Conservation (phyloP, 2,888 invertebrate species). For the Eupeodes latifasciatus region DNA sequence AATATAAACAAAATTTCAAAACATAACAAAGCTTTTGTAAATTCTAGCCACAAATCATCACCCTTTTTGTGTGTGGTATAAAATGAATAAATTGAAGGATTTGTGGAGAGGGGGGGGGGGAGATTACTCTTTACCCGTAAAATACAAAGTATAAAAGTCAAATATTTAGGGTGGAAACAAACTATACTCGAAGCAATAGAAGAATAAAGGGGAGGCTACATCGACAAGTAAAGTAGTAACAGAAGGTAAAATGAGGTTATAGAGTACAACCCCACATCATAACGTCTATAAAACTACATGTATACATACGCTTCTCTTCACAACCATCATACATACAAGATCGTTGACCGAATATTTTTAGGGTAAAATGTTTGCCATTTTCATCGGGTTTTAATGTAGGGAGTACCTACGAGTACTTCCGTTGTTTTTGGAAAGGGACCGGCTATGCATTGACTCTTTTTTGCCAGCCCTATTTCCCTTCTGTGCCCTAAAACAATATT, state of each 20-base stretch:
- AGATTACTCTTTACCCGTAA: constrained; percentile 43
- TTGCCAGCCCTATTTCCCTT: neutral
- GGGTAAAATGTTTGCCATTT: constrained; percentile 41
- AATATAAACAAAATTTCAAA: constrained; percentile 31
- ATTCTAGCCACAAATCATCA: constrained; percentile 17
- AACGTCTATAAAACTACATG: constrained; percentile 20
- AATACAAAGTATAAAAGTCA: constrained; percentile 47
- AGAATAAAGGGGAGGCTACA: constrained; percentile 12
- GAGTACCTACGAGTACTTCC: constrained; percentile 24
- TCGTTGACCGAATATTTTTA: constrained; percentile 65
- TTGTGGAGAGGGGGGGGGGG: neutral
- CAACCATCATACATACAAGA: constrained; percentile 21
- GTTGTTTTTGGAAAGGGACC: no score
- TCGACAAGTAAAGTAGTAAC: neutral
- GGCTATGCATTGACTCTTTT: constrained; percentile 12
- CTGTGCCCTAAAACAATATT: constrained; percentile 21
- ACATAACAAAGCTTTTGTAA: constrained; percentile 47
- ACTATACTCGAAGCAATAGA: constrained; percentile 6
- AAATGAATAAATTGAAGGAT: constrained; percentile 30
- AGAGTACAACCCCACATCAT: neutral
- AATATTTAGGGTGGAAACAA: constrained; percentile 39
- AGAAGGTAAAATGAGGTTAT: constrained; percentile 30
- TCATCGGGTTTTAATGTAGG: constrained; percentile 18
- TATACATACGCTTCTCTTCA: neutral
- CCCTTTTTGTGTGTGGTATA: neutral